These are phyloP conservation scores for Atethmia centrago DNA, from an alignment of 2,888 invertebrate genomes.

Conservation along the genomic window DNA sequence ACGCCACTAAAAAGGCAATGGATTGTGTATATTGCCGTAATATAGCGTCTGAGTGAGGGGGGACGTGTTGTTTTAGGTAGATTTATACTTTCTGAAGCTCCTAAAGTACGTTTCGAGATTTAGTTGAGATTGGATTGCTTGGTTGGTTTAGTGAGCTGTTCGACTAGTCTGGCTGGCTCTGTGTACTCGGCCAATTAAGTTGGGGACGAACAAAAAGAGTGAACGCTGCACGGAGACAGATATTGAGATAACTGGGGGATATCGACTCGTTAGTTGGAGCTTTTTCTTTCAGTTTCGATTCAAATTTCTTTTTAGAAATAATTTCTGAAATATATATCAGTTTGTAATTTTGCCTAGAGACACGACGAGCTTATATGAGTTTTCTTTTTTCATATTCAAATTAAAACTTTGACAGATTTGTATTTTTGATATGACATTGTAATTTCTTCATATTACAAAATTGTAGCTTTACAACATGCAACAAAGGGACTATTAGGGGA, in stretches of 20 bases:
- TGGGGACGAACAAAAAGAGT: constrained; percentile 31
- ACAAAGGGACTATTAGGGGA: not conserved
- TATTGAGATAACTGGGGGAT: constrained; percentile 44
- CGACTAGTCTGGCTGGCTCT: constrained; percentile 44
- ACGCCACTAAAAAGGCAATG: constrained; percentile 66
- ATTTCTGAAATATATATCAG: constrained; percentile 10
- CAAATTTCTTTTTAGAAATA: constrained; percentile 48
- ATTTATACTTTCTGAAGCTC: constrained; percentile 64
- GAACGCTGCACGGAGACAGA: constrained; percentile 32
- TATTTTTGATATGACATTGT: not conserved
- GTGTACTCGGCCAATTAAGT: constrained; percentile 59
- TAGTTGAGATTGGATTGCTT: constrained; percentile 62
- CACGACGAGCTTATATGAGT: not conserved
- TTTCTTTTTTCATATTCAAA: no score
- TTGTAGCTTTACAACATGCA: not conserved
- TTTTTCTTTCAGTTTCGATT: constrained; percentile 46
- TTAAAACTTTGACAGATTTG: no score
- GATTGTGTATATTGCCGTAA: constrained; percentile 57
- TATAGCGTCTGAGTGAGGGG: constrained; percentile 48
- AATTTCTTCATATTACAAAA: not conserved
- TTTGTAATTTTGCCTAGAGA: constrained; percentile 18
- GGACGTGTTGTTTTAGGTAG: constrained; percentile 64
- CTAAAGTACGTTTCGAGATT: constrained; percentile 64
- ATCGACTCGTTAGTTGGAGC: constrained; percentile 32
- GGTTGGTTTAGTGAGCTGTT: constrained; percentile 50